These are phyloP conservation scores for Sylvilagus floridanus DNA, from an alignment of 2,797 vertebrate genomes.

Conservation along the genomic window DNA sequence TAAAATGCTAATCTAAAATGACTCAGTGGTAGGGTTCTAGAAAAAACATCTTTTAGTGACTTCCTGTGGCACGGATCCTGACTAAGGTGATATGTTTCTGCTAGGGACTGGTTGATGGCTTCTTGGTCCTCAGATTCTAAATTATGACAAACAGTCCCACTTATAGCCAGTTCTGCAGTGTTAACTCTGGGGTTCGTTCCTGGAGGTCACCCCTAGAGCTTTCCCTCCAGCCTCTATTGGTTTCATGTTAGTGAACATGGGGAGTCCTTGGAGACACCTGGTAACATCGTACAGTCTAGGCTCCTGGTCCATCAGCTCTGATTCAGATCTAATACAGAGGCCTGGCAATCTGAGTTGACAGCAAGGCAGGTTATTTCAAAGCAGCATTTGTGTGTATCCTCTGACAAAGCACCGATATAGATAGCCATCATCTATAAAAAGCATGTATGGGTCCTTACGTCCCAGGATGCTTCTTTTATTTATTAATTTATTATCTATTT, in stretches of 20 bases:
- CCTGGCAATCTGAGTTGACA: not conserved
- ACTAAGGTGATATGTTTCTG: slow-evolving; percentile 9
- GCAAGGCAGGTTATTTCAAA: not conserved
- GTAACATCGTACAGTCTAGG: not conserved
- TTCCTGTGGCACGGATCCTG: not conserved
- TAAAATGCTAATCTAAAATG: slow-evolving; percentile 33
- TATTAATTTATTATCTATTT: too few species aligned
- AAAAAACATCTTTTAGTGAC: not conserved
- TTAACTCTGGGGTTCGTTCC: slow-evolving; percentile 1
- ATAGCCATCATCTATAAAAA: not conserved
- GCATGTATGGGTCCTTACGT: not conserved
- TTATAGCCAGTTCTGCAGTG: not conserved
- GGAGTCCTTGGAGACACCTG: not conserved
- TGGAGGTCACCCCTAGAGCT: not conserved
- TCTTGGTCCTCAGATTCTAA: slow-evolving; percentile 7
- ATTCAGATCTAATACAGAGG: not conserved
- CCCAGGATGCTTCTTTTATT: not conserved
- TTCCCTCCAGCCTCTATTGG: not conserved
- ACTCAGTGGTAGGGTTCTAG: not conserved
- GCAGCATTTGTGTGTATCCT: not conserved
- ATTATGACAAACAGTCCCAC: not conserved
- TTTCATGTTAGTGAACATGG: not conserved
- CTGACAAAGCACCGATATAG: not conserved
- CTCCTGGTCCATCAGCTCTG: not conserved
- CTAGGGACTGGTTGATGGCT: not conserved